These are phyloP conservation scores for Nymphalis io DNA, from an alignment of 1,140 invertebrate genomes.

Conservation along the genomic window DNA sequence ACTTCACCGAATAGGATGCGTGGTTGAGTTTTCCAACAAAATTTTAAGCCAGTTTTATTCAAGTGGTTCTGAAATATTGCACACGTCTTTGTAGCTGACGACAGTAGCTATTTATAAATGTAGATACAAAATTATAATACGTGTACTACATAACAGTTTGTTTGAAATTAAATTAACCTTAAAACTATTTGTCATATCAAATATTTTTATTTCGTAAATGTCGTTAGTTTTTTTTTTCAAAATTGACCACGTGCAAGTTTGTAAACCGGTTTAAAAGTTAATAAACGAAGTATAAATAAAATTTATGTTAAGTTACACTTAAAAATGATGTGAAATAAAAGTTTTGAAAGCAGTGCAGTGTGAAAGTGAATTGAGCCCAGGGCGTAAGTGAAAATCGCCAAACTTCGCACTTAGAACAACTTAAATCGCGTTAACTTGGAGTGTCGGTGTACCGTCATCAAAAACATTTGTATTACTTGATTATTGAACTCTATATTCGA, in stretches of 20 bases:
- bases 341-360: conserved; percentile 32
- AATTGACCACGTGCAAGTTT: background rate
- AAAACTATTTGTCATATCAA: no score
- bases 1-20: no score
- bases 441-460: conserved; percentile 39
- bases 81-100: no score
- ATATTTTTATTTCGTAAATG: no score
- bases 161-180: no score
- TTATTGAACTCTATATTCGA: background rate
- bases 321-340: conserved; percentile 9
- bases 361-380: conserved; percentile 50
- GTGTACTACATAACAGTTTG: no score
- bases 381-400: conserved; percentile 59
- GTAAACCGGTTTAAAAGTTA: background rate
- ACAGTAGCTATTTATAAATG: no score
- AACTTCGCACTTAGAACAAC: conserved; percentile 60
- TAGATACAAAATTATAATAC: no score
- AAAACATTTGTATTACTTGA: conserved; percentile 11
- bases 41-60: no score
- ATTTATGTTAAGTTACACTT: background rate
- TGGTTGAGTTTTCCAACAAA: no score
- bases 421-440: conserved; percentile 65
- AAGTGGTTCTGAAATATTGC: no score
- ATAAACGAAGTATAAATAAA: background rate
- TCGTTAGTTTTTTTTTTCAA: no score